Percentiles rank a stretch among this genome's conserved stretches.
Evolutionary conservation across 1,140 invertebrate genomes (phyloP).

Genomic region (Chrysoperla carnea): DNA sequence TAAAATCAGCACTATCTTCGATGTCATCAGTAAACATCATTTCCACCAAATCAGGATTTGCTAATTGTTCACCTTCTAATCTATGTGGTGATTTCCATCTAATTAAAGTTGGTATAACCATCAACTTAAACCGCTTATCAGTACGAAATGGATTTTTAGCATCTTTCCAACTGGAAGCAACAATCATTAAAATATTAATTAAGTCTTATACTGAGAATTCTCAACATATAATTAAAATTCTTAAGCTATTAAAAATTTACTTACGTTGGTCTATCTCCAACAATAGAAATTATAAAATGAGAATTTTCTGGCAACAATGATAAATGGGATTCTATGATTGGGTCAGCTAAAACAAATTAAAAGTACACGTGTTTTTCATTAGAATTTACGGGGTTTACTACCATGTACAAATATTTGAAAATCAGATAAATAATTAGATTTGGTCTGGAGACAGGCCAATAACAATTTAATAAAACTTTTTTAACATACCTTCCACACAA

Average conservation of each 20-base stretch:
- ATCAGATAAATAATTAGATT: background rate
- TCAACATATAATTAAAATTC: too few relatives aligned
- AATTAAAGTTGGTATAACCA: conserved; percentile 53
- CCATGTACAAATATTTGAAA: background rate
- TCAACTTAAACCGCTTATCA: conserved; percentile 40
- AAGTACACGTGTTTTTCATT: background rate
- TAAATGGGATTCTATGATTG: conserved; percentile 41
- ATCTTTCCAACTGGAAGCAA: conserved; percentile 51
- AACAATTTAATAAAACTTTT: background rate
- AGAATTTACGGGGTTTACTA: too few relatives aligned
- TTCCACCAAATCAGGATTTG: conserved; percentile 42
- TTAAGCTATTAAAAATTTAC: conserved; percentile 14
- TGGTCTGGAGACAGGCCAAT: background rate
- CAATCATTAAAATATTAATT: conserved; percentile 5
- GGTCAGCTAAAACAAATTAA: conserved; percentile 9
- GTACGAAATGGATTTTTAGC: conserved; percentile 52
- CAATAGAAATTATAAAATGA: conserved; percentile 47
- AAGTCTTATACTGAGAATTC: too few relatives aligned
- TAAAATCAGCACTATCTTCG: too few relatives aligned
- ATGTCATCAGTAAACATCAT: conserved; percentile 39
- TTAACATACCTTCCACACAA: conserved; percentile 42
- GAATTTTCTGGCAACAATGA: conserved; percentile 30
- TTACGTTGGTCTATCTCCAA: conserved; percentile 46
- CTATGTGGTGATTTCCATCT: conserved; percentile 53
- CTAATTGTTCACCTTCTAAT: conserved; percentile 49